Base-by-base conservation (phyloP, 1,140 invertebrate genomes). In the Calephelis virginiensis region DNA sequence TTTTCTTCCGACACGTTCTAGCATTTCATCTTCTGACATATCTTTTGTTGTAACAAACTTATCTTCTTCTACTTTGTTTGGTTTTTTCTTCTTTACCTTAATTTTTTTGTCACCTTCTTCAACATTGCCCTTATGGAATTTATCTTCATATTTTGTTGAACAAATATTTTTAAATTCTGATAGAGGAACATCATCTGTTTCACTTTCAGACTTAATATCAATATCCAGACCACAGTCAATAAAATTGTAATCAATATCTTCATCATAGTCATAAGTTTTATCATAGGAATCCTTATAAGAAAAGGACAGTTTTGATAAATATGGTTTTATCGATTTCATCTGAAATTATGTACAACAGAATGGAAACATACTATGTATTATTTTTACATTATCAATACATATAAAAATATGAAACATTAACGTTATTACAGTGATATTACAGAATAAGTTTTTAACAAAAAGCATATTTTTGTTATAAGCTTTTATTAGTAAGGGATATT, bases 121-220 rank as follows among this genome's bases (percentile, higher is more conserved):
- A 61, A 28, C 38, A 45, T 45, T 14, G 11, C 64, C 43, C 63
- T n/a, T 28, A 50, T 38, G 17, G 49, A 12, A 13, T 66, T 13
- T 59, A 63, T 28, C 28, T 4, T 28, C 28, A 28, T 28, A 38
- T 14, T 48, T 62, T 43, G 61, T 63, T 37, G 64, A 28, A 28
- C 28, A 28, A 28, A 48, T 40, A 59, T 45, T 65, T 43, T 68
- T 53, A 48, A 83, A 60, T n/a, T 82, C 71, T 3, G 78, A 78
- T 17, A 83, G 45, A 0, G 81, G 83, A n/a, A 78, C 68, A 6
- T 85, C 80, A 37, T 84, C 83, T 8, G 13, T 62, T 45, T 85
- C 78, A 9, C 66, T 77, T 62, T 85, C 83, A 7, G 37, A 61
- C 49, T 83, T 82, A n/a, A 85, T 66, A 1, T 71, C 61, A 4